Conservation (phyloP, 2,113 vertebrate genomes). For the Epinephelus fuscoguttatus region DNA sequence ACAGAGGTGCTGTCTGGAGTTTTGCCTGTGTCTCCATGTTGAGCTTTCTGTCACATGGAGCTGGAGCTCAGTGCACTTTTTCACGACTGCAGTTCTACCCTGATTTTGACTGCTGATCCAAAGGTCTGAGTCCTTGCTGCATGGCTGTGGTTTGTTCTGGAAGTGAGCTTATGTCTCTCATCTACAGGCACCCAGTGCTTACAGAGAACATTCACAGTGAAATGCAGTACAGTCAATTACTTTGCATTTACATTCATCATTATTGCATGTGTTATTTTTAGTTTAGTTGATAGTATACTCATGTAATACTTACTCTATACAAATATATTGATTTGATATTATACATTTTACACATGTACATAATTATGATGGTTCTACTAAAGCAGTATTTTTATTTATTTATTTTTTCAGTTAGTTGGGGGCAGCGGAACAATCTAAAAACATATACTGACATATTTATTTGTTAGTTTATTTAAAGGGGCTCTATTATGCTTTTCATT, state of each 20-base stretch:
- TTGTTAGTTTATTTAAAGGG: background rate
- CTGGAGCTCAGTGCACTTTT: background rate
- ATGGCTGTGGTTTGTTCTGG: background rate
- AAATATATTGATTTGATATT: background rate
- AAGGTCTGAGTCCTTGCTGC: background rate
- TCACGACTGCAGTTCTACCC: background rate
- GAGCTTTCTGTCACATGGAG: conserved; percentile 9
- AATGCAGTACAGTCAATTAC: background rate
- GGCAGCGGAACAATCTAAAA: background rate
- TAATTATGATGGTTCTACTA: background rate
- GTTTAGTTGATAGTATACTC: background rate
- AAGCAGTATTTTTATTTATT: background rate
- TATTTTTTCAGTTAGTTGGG: background rate
- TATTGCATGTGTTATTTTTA: background rate
- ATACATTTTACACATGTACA: background rate
- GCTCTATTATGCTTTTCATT: too few species aligned
- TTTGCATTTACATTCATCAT: background rate
- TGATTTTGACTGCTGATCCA: background rate
- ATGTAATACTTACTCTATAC: background rate
- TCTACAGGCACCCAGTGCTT: background rate
- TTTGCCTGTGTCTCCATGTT: background rate
- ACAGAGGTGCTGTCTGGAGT: background rate
- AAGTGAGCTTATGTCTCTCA: background rate
- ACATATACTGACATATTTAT: background rate
- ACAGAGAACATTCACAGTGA: background rate